phyloP scores from a whole-genome alignment of 2,113 vertebrate genomes.

The Periophthalmus modestus region DNA sequence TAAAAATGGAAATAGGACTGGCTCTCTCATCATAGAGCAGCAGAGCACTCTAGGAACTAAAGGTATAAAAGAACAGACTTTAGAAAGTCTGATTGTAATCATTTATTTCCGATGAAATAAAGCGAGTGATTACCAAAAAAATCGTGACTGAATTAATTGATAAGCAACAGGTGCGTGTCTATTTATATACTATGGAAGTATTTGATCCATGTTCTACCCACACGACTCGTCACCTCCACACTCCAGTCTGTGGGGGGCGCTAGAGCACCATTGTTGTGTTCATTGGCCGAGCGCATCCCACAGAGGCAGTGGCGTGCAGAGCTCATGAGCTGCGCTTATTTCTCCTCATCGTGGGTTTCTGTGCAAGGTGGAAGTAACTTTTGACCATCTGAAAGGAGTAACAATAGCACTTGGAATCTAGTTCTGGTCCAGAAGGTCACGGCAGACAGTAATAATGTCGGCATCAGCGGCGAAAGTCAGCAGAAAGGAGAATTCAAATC shows the following conservation, averaged over 20 bases:
- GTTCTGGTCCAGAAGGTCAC: constrained; percentile 17
- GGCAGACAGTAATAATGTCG: constrained; percentile 80
- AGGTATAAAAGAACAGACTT: too few species aligned
- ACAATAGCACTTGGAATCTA: constrained; percentile 8
- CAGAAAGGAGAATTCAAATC: constrained; percentile 96
- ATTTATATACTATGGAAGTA: too few species aligned
- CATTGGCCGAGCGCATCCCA: constrained; percentile 19
- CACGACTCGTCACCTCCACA: constrained; percentile 1
- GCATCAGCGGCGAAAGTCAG: constrained; percentile 91
- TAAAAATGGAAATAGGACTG: background rate
- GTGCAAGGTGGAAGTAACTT: constrained; percentile 58
- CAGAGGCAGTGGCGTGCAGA: constrained; percentile 53
- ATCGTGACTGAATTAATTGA: too few species aligned
- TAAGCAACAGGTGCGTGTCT: too few species aligned
- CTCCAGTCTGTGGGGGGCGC: constrained; percentile 41
- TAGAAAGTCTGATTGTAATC: too few species aligned
- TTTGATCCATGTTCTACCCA: background rate
- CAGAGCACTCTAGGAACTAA: too few species aligned
- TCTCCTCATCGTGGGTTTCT: constrained; percentile 39
- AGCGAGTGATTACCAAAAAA: too few species aligned
- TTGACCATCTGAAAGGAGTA: constrained; percentile 42
- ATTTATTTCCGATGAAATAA: too few species aligned
- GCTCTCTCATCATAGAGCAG: too few species aligned
- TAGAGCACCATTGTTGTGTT: constrained; percentile 20
- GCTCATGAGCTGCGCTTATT: constrained; percentile 30